Base-by-base conservation (phyloP, 2,888 invertebrate species). In the Epinotia nisella region DNA sequence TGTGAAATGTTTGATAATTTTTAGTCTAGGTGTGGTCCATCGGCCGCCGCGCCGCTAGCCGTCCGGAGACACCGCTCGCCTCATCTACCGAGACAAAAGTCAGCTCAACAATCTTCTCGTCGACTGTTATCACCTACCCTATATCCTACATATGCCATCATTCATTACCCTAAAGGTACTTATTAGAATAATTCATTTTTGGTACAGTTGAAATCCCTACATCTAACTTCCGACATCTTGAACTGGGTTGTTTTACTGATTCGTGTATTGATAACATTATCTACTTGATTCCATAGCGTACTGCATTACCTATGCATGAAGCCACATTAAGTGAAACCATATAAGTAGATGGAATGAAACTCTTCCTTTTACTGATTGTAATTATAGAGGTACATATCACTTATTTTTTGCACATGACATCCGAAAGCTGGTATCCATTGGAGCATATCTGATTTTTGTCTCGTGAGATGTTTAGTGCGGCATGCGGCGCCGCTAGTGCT, bases 61-160 rank as follows among this genome's bases (percentile, higher is more conserved):
- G 84, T 87, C 90, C 86, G 88, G 86, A 83, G 89, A 86, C 87
- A 83, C 90, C 91, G 89, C 92, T 89, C 92, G 90, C 92, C 89
- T 91, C 92, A 93, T 93, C 93, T 93, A 93, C 93, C 93, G 93
- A 93, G 93, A 93, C 93, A 93, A 93, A 93, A 93, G 87, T 92
- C 93, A 93, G 90, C 88, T 90, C 87, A 90, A 85, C 85, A 79
- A 80, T 76, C 84, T 83, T 78, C 78, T 80, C 82, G 81, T 79
- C 79, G 77, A 71, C 75, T 75, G 62, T 73, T 76, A 74, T 75
- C 76, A 78, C 78, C 78, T 74, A 76, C 75, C 78, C 77, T 77
- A 76, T 75, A 78, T 15, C 55, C 55, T 56, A n/a, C 13, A 24
- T 24, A 55, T 15, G 13, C 19, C 15, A 29, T 29, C 2, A 53